phyloP scores from a whole-genome alignment of 2,113 vertebrate species.

The Geococcyx californianus region DNA sequence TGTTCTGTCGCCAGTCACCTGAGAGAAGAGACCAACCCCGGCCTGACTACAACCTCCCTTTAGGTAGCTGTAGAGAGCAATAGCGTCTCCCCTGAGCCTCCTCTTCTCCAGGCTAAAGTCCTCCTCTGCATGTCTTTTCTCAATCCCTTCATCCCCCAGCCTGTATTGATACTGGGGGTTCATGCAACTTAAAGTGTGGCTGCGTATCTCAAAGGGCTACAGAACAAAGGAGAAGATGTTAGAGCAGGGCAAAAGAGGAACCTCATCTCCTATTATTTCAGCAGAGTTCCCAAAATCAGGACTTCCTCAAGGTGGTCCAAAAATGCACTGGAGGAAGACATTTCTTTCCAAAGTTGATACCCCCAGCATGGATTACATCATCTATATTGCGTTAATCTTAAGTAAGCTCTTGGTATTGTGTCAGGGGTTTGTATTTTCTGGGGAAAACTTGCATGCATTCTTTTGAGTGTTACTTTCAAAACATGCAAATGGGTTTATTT shows the following conservation, averaged over 20 bases:
- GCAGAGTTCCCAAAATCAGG: neutral
- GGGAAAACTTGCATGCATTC: neutral
- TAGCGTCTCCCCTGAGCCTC: neutral
- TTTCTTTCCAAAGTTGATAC: neutral
- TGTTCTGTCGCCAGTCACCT: too few relatives aligned
- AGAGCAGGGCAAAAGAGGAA: neutral
- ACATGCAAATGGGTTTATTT: neutral
- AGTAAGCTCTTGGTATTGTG: neutral
- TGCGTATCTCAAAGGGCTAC: neutral
- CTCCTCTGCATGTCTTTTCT: too few relatives aligned
- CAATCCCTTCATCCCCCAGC: too few relatives aligned
- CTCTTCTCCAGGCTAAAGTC: neutral
- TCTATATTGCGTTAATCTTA: neutral
- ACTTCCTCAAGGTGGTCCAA: neutral
- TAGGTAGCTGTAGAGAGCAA: neutral
- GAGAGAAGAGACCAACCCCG: too few relatives aligned
- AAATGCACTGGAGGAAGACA: neutral
- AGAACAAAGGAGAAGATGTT: neutral
- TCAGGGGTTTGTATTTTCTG: neutral
- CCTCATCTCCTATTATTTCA: neutral
- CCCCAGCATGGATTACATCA: neutral
- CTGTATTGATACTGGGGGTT: neutral
- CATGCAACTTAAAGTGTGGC: neutral
- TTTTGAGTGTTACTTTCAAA: neutral
- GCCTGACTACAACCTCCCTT: too few relatives aligned